Evolutionary conservation across 2,113 vertebrate genomes (phyloP), one percentile per base, ranked within the genome.

Genomic region (Ailuropoda melanoleuca): DNA sequence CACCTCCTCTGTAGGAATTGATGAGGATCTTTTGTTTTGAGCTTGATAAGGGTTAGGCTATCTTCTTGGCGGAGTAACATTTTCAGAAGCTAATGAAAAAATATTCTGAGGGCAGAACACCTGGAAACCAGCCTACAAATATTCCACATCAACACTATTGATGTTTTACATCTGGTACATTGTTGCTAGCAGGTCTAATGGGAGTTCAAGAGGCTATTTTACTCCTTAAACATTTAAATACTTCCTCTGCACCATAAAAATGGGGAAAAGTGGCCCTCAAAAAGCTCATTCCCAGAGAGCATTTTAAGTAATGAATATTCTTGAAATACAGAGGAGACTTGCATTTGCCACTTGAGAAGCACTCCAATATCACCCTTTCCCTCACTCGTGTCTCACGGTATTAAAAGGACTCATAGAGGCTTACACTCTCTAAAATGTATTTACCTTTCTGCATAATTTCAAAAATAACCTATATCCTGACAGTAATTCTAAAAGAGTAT

Each of bases 181-280:
- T 90, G 50, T 64, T 88, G 31, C 23, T 77, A 83, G 37, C 43
- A 80, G 21, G 43, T 90, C 43, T 92, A 96, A 74, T 48, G 58
- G 87, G 43, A 83, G 10, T 84, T 81, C 24, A 92, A 89, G 78
- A 90, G 29, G 17, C 43, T 80, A 66, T 90, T 89, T 75, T 72
- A 66, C 66, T 89, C 72, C 74, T 96, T 85, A 88, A 96, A 94
- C 50, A 56, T 77, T 92, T 92, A 90, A 96, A 96, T 83, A 81
- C 29, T 95, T 95, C 48, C 53, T 24, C 11, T 88, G 72, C 5
- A 84, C 48, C 46, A 60, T 37, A 62, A 83, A 94, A 95, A 77
- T 39, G 23, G 46, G 48, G 37, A 19, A 46, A 88, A 86, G 72
- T 64, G 26, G 14, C 2, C 23, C 80, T 74, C 10, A 15, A 83